Evolutionary conservation across 2,113 vertebrate genomes (phyloP).

Genomic region (Gasterosteus aculeatus): DNA sequence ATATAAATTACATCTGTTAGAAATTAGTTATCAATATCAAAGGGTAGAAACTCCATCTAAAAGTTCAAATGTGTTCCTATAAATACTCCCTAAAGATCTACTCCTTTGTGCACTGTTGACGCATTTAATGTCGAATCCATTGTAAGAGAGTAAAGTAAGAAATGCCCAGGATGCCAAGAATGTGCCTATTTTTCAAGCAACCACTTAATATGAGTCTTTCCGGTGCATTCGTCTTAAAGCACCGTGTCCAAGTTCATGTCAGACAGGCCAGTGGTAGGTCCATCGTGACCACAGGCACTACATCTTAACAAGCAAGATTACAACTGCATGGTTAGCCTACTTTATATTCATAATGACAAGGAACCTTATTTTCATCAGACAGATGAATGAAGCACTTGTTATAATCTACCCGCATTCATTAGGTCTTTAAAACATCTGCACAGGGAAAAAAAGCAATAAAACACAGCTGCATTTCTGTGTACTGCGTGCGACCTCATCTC

Average conservation of each 20-base stretch:
- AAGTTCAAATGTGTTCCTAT: conserved; percentile 22
- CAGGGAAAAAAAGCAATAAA: neutral
- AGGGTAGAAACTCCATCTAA: conserved; percentile 2
- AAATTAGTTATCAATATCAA: conserved; percentile 18
- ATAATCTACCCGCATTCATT: conserved; percentile 34
- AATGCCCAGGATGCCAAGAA: conserved; percentile 47
- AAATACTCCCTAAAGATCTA: conserved; percentile 1
- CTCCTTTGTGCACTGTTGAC: conserved; percentile 3
- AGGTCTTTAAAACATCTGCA: conserved; percentile 4
- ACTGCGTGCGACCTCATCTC: conserved; percentile 7
- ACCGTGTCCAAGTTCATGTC: conserved; percentile 51
- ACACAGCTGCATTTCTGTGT: conserved; percentile 27
- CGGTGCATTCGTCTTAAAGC: neutral
- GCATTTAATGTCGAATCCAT: conserved; percentile 35
- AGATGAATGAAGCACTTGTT: conserved; percentile 29
- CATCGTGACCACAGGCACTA: conserved; percentile 12
- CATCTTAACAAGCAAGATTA: conserved; percentile 28
- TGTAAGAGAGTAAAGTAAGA: conserved; percentile 22
- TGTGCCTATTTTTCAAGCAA: conserved; percentile 44
- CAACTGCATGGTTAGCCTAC: conserved; percentile 2
- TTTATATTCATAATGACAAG: conserved; percentile 22
- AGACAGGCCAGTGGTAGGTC: conserved; percentile 24
- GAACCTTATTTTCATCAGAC: conserved; percentile 16
- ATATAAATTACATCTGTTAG: conserved; percentile 1
- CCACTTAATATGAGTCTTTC: conserved; percentile 24